phyloP scores from a whole-genome alignment of 2,113 vertebrate genomes.

The Macrotus californicus region DNA sequence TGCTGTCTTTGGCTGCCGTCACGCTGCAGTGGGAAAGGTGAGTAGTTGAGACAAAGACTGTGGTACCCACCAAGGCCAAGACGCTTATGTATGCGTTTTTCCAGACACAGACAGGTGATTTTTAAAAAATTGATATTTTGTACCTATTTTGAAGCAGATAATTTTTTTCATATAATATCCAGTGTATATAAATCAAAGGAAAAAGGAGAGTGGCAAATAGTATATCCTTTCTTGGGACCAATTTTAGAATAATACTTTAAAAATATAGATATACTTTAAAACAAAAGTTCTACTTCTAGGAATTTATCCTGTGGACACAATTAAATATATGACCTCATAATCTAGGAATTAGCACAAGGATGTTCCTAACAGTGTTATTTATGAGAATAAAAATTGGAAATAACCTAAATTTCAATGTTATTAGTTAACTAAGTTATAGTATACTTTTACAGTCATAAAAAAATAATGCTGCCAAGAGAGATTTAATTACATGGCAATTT shows the following conservation, averaged over 20 bases:
- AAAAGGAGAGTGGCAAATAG: background rate
- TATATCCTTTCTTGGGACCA: background rate
- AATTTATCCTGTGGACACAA: background rate
- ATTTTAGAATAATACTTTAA: background rate
- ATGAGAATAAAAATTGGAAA: slow-evolving; percentile 5
- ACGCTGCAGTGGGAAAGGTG: too few relatives aligned
- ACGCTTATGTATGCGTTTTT: background rate
- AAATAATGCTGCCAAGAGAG: background rate
- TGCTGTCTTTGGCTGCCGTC: background rate
- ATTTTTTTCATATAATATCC: background rate
- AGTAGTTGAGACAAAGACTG: background rate
- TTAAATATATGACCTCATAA: background rate
- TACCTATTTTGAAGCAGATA: background rate
- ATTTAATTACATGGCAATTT: background rate
- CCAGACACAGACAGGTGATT: background rate
- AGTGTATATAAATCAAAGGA: background rate
- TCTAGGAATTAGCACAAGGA: background rate
- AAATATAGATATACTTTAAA: slow-evolving; percentile 8
- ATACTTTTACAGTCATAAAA: background rate
- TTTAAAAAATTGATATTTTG: background rate
- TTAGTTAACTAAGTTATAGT: background rate
- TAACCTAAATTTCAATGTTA: background rate
- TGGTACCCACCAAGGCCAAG: background rate
- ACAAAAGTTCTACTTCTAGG: background rate
- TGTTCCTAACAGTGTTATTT: slow-evolving; percentile 36